Conservation (phyloP, 2,888 invertebrate species). For the Synergus umbraculus region DNA sequence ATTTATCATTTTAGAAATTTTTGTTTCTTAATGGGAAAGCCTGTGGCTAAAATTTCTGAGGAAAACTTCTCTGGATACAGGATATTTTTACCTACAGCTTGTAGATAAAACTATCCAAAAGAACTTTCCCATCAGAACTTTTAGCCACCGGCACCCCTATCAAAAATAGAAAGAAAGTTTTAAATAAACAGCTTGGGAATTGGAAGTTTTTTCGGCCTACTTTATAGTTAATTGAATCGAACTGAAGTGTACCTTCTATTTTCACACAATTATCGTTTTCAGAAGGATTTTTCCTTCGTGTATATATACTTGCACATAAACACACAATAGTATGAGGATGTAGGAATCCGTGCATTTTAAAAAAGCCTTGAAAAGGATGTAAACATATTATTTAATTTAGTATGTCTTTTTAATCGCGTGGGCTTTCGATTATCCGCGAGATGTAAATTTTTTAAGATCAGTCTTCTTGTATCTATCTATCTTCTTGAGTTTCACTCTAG, state of each 20-base stretch:
- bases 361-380: constrained; percentile 72
- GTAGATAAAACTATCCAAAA: too few species aligned
- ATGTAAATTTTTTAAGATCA: background rate
- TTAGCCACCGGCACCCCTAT: background rate
- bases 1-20: too few species aligned
- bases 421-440: constrained; percentile 4
- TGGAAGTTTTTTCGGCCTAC: constrained; percentile 1
- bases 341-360: constrained; percentile 60
- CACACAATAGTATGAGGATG: constrained; percentile 52
- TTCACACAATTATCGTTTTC: background rate
- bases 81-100: too few species aligned
- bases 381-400: constrained; percentile 65
- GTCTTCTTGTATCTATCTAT: background rate
- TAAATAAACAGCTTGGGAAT: background rate
- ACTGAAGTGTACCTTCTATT: background rate
- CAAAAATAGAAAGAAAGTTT: background rate
- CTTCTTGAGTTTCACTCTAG: background rate
- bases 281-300: constrained; percentile 11
- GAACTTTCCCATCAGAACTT: too few species aligned
- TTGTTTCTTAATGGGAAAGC: too few species aligned
- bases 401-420: constrained; percentile 52
- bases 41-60: too few species aligned
- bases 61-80: background rate
- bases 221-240: background rate
- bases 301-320: constrained; percentile 44